Evolutionary conservation across 92 coral and sea anemone genomes (phyloP).

Genomic region (Isaurus tuberculatus): DNA sequence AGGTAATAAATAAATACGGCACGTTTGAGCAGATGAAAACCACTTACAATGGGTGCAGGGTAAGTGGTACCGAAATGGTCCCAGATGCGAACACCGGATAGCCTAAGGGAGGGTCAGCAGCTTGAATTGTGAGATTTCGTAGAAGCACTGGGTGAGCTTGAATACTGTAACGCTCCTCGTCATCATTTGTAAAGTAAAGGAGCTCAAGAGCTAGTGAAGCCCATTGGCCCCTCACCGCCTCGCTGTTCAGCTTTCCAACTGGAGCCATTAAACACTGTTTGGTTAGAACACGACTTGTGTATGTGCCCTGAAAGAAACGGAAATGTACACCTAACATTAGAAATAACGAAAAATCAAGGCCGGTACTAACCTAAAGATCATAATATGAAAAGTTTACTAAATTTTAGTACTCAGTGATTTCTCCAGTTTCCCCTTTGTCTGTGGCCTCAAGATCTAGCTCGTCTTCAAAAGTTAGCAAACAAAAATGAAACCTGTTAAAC

Average conservation of each 20-base stretch:
- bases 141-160: conserved; percentile 97
- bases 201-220: conserved; percentile 94
- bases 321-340: too few relatives aligned
- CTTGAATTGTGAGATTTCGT: conserved; percentile 96
- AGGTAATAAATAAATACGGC: conserved; percentile 35
- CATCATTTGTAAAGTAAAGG: conserved; percentile 95
- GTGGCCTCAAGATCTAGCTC: too few relatives aligned
- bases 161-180: conserved; percentile 98
- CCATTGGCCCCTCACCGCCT: conserved; percentile 97
- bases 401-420: too few relatives aligned
- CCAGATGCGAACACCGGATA: conserved; percentile 96
- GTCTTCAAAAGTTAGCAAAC: too few relatives aligned
- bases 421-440: too few relatives aligned
- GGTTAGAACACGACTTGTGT: conserved; percentile 91
- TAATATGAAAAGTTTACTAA: too few relatives aligned
- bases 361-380: too few relatives aligned
- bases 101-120: conserved; percentile 98
- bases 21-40: conserved; percentile 10
- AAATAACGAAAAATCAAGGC: too few relatives aligned
- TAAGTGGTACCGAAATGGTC: conserved; percentile 70
- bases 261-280: conserved; percentile 81
- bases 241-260: conserved; percentile 84
- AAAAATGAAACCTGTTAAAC: too few relatives aligned
- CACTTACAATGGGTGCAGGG: conserved; percentile 62
- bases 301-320: conserved; percentile 82